Base-by-base conservation (phyloP, 2,113 vertebrate genomes). In the Trogon surrucura region DNA sequence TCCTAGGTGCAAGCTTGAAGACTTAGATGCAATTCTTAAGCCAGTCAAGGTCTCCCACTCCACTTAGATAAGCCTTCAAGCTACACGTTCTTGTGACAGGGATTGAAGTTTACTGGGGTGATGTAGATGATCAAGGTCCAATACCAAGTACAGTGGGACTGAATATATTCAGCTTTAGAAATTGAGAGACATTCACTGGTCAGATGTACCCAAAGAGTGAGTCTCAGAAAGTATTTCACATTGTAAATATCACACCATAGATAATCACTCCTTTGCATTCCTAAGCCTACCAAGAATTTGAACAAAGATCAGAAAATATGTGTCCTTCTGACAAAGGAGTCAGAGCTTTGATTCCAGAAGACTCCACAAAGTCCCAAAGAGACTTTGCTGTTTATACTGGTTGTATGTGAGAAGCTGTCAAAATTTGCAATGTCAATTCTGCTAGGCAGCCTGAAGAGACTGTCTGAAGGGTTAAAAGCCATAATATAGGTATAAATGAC, bases 401-500 rank as follows among this genome's bases (percentile, higher is more conserved):
- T 41, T 85, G 21, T 56, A 67, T n/a, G 32, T 69, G 75, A 82
- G 71, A 69, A 69, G 23, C 11, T 69, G 22, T 80, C 36, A 72
- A 83, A 85, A 91, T 61, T 75, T 90, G 71, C 12, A 2, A 14
- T 25, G 54, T n/a, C 64, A 73, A 27, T 83, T 78, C 72, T 66
- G 11, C 47, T 73, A 73, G 77, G 34, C 66, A 91, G 75, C 65
- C 34, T 88, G 82, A 83, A 90, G 67, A 85, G 71, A 47, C 26
- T 81, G 69, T 47, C 82, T 93, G 62, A 45, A 72, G 74, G 38
- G 62, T 75, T 95, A 93, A 80, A 82, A 89, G 61, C 44, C 38
- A 29, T 82, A 56, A 89, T 85, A 71, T 56, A 71, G 51, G 45
- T 74, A 87, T 78, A 85, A 79, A 69, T 75, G 91, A 81, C 75